Evolutionary conservation across 2,113 vertebrate genomes (phyloP).

Genomic region (Australoheros scitulus): DNA sequence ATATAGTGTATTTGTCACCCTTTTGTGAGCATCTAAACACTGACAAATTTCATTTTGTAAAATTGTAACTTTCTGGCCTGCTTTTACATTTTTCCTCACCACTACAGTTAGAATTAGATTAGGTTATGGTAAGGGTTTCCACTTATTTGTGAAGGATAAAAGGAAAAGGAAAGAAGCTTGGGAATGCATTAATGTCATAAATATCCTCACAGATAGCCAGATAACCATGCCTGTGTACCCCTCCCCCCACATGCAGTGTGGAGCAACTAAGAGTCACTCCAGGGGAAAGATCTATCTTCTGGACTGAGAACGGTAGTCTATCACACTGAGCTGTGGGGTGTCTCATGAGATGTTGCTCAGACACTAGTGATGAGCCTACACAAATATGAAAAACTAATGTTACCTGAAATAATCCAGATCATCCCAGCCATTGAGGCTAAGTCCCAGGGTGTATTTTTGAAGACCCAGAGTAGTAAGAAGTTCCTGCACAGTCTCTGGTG

Average conservation of each 20-base stretch:
- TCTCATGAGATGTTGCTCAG: background rate
- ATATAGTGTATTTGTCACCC: background rate
- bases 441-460: slow-evolving; percentile 75
- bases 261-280: background rate
- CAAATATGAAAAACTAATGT: background rate
- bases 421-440: slow-evolving; percentile 82
- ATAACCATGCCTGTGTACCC: background rate
- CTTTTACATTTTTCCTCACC: background rate
- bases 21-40: background rate
- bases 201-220: background rate
- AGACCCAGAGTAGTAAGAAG: slow-evolving; percentile 76
- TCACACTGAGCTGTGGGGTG: too few relatives aligned
- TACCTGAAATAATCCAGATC: slow-evolving; percentile 83
- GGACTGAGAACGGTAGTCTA: background rate
- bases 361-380: background rate
- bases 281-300: background rate
- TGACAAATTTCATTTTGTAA: background rate
- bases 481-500: slow-evolving; percentile 74
- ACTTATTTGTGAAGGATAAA: background rate
- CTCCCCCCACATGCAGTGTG: background rate
- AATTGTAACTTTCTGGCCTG: background rate
- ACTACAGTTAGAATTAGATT: background rate
- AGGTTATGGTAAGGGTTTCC: fast-evolving
- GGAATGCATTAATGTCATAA: background rate
- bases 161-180: background rate